These are phyloP conservation scores for Drosophila austrosaltans DNA, from an alignment of 2,888 invertebrate species.

Conservation along the genomic window DNA sequence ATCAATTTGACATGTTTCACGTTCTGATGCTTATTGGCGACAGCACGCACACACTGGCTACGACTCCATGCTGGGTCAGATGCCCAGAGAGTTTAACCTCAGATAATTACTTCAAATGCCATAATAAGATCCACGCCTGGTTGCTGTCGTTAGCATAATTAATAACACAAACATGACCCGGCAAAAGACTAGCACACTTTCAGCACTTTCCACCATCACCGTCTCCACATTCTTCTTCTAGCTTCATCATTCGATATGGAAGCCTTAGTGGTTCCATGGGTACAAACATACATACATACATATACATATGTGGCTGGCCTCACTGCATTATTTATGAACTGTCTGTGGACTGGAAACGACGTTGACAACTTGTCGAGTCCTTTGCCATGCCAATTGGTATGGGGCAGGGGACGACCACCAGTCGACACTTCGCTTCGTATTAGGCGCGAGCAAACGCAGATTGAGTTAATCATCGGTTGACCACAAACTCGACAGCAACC, in stretches of 20 bases:
- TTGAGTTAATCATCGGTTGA: constrained; percentile 68
- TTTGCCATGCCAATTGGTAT: constrained; percentile 24
- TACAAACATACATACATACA: constrained; percentile 3
- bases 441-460: constrained; percentile 53
- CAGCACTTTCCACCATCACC: background rate
- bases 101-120: constrained; percentile 65
- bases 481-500: constrained; percentile 38
- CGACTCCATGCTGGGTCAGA: background rate
- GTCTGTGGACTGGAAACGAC: constrained; percentile 29
- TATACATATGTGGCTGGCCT: constrained; percentile 15
- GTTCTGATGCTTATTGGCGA: background rate
- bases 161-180: constrained; percentile 59
- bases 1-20: constrained; percentile 5
- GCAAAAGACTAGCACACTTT: constrained; percentile 2
- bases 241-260: background rate
- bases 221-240: background rate
- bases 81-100: constrained; percentile 45
- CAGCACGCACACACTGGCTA: background rate
- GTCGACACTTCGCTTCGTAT: constrained; percentile 54
- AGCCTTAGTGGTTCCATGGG: constrained; percentile 1
- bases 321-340: constrained; percentile 66
- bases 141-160: constrained; percentile 58
- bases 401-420: constrained; percentile 17
- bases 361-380: constrained; percentile 58
- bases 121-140: constrained; percentile 59